Base-by-base conservation (phyloP, 2,888 invertebrate genomes). In the Harpalus rufipes region DNA sequence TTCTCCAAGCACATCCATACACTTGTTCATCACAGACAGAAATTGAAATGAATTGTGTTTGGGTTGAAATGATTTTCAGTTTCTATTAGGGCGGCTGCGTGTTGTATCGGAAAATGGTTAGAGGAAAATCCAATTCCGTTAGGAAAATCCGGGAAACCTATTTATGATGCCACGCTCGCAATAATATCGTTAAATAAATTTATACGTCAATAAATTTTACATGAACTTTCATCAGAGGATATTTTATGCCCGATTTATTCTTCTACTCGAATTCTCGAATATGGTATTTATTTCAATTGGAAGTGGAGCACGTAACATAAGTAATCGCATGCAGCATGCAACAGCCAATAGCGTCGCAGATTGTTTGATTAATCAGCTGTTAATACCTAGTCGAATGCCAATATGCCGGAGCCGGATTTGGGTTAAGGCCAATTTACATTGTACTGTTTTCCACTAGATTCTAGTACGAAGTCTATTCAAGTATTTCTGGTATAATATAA, bases 101-200 rank as follows among this genome's bases (percentile, higher is more conserved):
- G 81, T 63, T 78, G 84, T 84, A 84, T 84, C 84, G 84, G 78
- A 84, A 84, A 84, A 84, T 84, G 84, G 76, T 84, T 84, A 84
- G n/a, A 63, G 78, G 84, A 84, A 84, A 84, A 78, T 84, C 84
- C 76, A 84, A 78, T 84, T 78, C 84, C 51, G 76, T 84, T 84
- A 78, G 84, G 78, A 84, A 84, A 84, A 84, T 84, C 84, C 59
- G 41, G 74, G 74, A 78, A 84, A 84, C 65, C 74, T 84, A 78
- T 84, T 84, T 84, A 84, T 84, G 84, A 84, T 84, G 76, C 76
- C 63, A 78, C 78, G 65, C 84, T 84, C 84, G 84, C 84, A 84
- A 84, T 84, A 76, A 84, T 84, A 84, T 84, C 84, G 84, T 84
- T 84, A 84, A 84, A 84, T 83, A 83, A 83, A 83, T 83, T 83